Evolutionary conservation across 2,113 vertebrate species (phyloP).

Genomic region (Pica pica): DNA sequence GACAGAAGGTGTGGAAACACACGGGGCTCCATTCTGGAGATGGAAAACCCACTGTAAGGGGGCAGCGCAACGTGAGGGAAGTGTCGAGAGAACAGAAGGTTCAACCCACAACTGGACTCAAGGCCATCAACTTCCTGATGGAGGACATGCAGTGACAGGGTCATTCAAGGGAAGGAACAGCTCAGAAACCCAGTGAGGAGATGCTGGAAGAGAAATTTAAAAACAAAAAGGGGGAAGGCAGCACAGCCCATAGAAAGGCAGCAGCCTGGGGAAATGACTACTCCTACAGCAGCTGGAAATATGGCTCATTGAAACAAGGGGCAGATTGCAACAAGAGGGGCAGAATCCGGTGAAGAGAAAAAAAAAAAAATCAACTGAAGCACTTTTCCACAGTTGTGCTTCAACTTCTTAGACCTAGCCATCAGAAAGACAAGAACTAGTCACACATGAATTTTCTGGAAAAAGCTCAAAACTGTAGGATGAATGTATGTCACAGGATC

Average conservation of each 20-base stretch:
- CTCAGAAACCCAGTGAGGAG: neutral
- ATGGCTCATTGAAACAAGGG: neutral
- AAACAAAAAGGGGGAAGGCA: neutral
- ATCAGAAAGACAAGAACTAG: neutral
- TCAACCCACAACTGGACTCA: neutral
- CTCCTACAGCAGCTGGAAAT: neutral
- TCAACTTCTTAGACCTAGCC: neutral
- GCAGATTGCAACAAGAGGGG: neutral
- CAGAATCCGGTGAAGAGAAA: neutral
- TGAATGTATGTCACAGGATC: neutral
- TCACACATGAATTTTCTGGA: neutral
- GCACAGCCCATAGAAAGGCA: neutral
- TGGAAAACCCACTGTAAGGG: neutral
- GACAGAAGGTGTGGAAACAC: neutral
- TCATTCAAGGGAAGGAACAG: neutral
- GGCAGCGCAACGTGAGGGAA: neutral
- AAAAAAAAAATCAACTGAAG: neutral
- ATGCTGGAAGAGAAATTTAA: neutral
- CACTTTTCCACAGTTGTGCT: neutral
- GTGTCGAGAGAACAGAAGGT: neutral
- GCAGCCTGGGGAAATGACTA: neutral
- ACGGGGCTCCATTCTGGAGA: neutral
- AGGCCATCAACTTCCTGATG: neutral
- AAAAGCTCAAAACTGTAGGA: neutral
- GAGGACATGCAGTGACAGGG: accelerated